phyloP scores from a whole-genome alignment of 2,888 invertebrate species.

The Zygothrica quintamaculata region DNA sequence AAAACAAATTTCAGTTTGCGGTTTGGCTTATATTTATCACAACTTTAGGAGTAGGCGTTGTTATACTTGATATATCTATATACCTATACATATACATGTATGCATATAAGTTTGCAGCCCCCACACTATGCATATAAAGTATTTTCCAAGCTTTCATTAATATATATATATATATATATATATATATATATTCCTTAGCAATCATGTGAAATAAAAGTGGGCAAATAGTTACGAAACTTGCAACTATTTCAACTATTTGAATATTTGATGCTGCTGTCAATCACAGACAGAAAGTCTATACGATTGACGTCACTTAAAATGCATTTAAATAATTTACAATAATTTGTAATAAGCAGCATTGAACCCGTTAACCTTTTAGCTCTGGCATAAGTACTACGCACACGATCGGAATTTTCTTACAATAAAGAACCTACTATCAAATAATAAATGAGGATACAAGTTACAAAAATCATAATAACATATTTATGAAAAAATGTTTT shows the following conservation, averaged over 20 bases:
- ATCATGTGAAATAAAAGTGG: slow-evolving; percentile 32
- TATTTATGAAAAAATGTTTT: too few species aligned
- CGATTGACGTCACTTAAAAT: slow-evolving; percentile 48
- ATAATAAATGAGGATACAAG: too few species aligned
- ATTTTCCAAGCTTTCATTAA: background rate
- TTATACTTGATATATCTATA: slow-evolving; percentile 1
- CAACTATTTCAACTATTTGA: slow-evolving; percentile 10
- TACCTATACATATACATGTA: background rate
- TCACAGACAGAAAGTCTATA: slow-evolving; percentile 29
- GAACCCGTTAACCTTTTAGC: slow-evolving; percentile 19
- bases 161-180: too few species aligned
- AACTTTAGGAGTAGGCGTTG: slow-evolving; percentile 21
- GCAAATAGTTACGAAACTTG: slow-evolving; percentile 19
- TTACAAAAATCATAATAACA: too few species aligned
- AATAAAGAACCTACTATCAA: too few species aligned
- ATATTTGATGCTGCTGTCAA: slow-evolving; percentile 22
- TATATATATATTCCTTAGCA: slow-evolving; percentile 1
- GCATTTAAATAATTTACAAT: slow-evolving; percentile 26
- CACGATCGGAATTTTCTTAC: too few species aligned
- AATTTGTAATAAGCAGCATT: slow-evolving; percentile 33
- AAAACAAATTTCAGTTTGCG: slow-evolving; percentile 8
- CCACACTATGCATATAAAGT: background rate
- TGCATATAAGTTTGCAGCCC: background rate
- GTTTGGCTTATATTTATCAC: slow-evolving; percentile 8
- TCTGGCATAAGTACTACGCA: too few species aligned